Evolutionary conservation across 2,797 vertebrate genomes (phyloP), one percentile per base, ranked within the genome.

Genomic region (Cossypha polioptera): DNA sequence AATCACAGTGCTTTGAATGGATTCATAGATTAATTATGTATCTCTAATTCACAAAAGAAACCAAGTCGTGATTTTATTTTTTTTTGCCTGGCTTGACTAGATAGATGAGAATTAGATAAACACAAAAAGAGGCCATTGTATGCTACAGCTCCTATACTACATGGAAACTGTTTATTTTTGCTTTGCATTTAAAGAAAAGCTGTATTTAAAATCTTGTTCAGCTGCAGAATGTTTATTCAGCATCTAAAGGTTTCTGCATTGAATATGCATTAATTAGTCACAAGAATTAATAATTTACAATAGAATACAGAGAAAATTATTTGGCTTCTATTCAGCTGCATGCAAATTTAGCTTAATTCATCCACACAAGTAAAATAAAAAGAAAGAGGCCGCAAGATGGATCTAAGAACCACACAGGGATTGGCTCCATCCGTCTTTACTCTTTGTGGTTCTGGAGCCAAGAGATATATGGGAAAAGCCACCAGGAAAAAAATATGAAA

Each of bases 211-310:
- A 28, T 89, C 61, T 43, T 85, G 24, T 69, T 50, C 45, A 16
- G 42, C 31, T 54, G 47, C 42, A 53, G 54, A 55, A 33, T 74
- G 16, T 66, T 86, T 82, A 47, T 54, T 77, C 59, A 75, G 59
- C 68, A 74, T 62, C 65, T 76, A 28, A 77, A 72, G 24, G 48
- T 54, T 83, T 80, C 42, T 91, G 40, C 53, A 47, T 20, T 88
- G 40, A 90, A 42, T 75, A 42, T 54, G 54, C 45, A 94, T 90
- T 69, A 94, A 63, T 73, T 88, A 92, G 8, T 82, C 63, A 74
- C 54, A 63, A 74, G 35, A 80, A 91, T 95, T 94, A 91, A 94
- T 91, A 85, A 89, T 93, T 95, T 74, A 96, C 72, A 80, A 8
- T n/a, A n/a, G 54, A 86, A 55, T 80, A 62, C 47, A 80, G 58